Conservation (phyloP, 2,888 invertebrate species). For the Sepiola atlantica region DNA sequence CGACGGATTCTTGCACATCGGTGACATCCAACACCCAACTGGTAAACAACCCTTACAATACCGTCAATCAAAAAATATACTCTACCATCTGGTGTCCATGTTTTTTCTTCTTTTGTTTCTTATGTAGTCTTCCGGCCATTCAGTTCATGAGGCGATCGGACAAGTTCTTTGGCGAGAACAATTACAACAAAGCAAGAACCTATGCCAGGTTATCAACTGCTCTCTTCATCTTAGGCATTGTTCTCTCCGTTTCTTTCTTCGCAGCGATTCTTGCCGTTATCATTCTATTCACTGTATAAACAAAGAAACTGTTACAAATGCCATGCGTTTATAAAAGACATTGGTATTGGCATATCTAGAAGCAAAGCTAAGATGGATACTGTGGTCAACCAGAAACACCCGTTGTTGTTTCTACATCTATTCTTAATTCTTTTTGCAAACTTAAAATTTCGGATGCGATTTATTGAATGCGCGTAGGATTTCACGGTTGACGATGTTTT, state of each 20-base stretch:
- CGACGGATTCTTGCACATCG: not conserved
- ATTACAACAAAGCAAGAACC: not conserved
- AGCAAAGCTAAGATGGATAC: not conserved
- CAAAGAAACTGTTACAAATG: not conserved
- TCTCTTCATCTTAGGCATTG: slow-evolving; percentile 37
- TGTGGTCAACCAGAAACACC: not conserved
- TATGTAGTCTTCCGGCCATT: not conserved
- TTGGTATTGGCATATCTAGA: not conserved
- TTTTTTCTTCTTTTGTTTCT: not conserved
- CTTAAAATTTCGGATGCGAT: not conserved
- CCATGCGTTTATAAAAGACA: not conserved
- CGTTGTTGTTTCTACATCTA: not conserved
- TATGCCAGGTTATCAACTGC: not conserved
- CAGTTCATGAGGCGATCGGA: not conserved
- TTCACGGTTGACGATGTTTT: no score
- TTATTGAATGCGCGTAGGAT: not conserved
- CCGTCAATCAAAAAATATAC: not conserved
- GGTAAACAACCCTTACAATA: not conserved
- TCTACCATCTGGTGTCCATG: not conserved
- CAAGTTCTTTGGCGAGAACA: not conserved
- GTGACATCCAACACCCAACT: not conserved
- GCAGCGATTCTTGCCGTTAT: slow-evolving; percentile 50
- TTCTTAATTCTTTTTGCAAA: not conserved
- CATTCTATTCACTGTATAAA: not conserved
- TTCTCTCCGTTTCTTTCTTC: slow-evolving; percentile 55